A percentile compares a stretch with the other conserved stretches of the same genome.
These are phyloP conservation scores for Molothrus ater DNA, from an alignment of 2,797 vertebrate species.

Conservation along the genomic window DNA sequence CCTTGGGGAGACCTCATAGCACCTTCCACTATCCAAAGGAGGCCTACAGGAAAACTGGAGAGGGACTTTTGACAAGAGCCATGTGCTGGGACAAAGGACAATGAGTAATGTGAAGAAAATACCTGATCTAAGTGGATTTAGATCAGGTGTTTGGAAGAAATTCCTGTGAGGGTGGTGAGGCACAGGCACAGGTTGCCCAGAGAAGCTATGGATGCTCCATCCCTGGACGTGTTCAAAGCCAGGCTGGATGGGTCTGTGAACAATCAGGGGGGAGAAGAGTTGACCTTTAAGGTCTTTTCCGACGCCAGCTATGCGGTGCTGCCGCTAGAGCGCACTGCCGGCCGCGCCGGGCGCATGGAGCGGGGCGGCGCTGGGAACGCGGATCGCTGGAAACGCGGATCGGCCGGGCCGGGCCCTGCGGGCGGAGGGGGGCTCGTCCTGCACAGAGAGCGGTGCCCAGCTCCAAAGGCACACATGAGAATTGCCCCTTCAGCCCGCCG, in stretches of 20 bases:
- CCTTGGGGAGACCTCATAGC: background rate
- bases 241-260: background rate
- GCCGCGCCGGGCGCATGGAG: background rate
- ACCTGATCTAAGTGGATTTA: background rate
- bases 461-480: fast-evolving
- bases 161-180: background rate
- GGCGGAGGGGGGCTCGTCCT: fast-evolving
- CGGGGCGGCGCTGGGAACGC: no score
- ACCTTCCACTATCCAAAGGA: background rate
- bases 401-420: no score
- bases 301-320: fast-evolving
- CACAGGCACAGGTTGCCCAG: background rate
- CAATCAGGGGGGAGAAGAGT: fast-evolving
- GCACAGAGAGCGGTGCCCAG: fast-evolving
- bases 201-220: background rate
- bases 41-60: background rate
- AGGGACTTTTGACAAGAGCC: background rate
- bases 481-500: fast-evolving
- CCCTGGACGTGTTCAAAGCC: background rate
- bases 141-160: background rate
- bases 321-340: background rate
- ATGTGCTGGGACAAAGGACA: background rate
- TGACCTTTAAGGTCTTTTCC: fast-evolving
- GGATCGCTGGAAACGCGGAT: no score
- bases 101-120: background rate